phyloP scores from a whole-genome alignment of 2,888 invertebrate species.

The Desoria tigrina region DNA sequence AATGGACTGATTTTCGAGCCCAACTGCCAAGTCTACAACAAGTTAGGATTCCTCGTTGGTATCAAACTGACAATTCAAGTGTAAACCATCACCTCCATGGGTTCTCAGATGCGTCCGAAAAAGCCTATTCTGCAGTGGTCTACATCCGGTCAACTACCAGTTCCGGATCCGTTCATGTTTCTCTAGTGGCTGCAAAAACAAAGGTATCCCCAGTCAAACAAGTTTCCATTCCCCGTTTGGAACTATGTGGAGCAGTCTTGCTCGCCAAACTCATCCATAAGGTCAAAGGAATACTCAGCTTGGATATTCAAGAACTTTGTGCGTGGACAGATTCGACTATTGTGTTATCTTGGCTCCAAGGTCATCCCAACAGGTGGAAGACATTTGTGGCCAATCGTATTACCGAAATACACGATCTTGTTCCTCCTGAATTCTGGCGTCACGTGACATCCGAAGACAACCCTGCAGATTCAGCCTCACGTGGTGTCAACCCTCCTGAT shows the following conservation, averaged over 20 bases:
- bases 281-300: conserved; percentile 2
- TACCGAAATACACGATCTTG: conserved; percentile 40
- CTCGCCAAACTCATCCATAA: conserved; percentile 42
- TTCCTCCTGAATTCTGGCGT: conserved; percentile 43
- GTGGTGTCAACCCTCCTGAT: not conserved
- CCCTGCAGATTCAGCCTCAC: conserved; percentile 54
- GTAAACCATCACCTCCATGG: conserved; percentile 37
- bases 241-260: conserved; percentile 54
- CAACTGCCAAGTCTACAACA: not conserved
- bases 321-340: conserved; percentile 54
- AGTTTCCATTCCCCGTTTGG: conserved; percentile 53
- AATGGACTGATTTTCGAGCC: conserved; percentile 12
- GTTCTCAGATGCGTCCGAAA: conserved; percentile 51
- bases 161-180: not conserved
- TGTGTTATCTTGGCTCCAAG: conserved; percentile 53
- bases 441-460: conserved; percentile 53
- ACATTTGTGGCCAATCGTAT: conserved; percentile 53
- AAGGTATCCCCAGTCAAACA: conserved; percentile 50
- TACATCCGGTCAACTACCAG: conserved; percentile 37
- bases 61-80: not conserved
- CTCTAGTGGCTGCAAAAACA: conserved; percentile 48
- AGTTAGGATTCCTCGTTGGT: not conserved
- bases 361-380: conserved; percentile 45
- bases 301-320: conserved; percentile 17
- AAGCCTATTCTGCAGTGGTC: conserved; percentile 50